A percentile compares a stretch with the other conserved stretches of the same genome.
Evolutionary conservation across 1,140 invertebrate genomes (phyloP).

Genomic region (Saccostrea cuccullata): DNA sequence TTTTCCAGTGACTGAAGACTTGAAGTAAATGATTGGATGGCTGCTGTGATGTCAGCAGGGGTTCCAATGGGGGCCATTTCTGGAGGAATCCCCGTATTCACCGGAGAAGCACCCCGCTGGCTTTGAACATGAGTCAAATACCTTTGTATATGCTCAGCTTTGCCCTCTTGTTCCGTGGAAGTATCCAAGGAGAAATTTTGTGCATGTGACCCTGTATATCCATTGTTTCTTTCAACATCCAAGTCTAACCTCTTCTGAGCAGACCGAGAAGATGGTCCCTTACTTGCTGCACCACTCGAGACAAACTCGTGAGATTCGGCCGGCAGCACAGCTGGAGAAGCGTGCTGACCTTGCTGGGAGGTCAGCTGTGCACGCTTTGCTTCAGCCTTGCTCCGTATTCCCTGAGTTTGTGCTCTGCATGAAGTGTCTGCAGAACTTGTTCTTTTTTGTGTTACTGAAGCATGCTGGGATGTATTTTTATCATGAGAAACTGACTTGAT

Average conservation of each 20-base stretch:
- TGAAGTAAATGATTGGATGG: conserved; percentile 55
- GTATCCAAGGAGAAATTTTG: conserved; percentile 30
- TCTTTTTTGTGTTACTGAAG: neutral
- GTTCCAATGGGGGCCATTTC: neutral
- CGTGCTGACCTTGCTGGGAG: conserved; percentile 63
- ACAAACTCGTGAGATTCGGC: conserved; percentile 44
- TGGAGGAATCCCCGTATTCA: neutral
- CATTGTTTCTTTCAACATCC: neutral
- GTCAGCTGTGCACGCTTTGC: conserved; percentile 22
- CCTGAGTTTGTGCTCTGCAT: neutral
- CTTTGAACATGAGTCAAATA: conserved; percentile 66
- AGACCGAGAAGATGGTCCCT: conserved; percentile 20
- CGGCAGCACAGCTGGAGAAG: conserved; percentile 61
- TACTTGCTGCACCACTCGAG: conserved; percentile 9
- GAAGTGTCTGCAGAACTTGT: neutral
- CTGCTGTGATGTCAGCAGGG: conserved; percentile 40
- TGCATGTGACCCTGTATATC: neutral
- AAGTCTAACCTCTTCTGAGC: neutral
- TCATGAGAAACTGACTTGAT: neutral
- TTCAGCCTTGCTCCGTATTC: conserved; percentile 10
- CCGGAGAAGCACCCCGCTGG: neutral
- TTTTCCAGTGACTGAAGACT: conserved; percentile 52
- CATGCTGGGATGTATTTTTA: neutral
- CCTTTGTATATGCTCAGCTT: conserved; percentile 69
- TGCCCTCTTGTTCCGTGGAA: conserved; percentile 53